These are phyloP conservation scores for Triplophysa dalaica DNA, from an alignment of 2,113 vertebrate genomes.

Conservation along the genomic window DNA sequence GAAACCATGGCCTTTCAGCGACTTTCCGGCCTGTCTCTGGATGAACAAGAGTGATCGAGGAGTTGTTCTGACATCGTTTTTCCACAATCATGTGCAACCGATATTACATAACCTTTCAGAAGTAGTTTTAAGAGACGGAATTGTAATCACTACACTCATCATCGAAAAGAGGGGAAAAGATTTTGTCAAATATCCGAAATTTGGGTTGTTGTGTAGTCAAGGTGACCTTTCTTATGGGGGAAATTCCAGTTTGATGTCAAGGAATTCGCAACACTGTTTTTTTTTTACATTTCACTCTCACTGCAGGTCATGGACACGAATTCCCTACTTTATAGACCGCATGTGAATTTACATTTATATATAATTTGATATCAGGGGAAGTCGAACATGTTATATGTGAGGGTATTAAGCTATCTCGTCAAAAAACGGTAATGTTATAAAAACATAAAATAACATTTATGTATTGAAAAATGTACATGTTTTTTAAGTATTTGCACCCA, in stretches of 20 bases:
- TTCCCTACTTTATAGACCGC: too few relatives aligned
- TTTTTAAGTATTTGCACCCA: too few relatives aligned
- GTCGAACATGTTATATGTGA: too few relatives aligned
- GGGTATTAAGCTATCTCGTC: too few relatives aligned
- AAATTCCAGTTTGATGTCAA: neutral
- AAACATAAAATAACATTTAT: too few relatives aligned
- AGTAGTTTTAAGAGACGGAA: neutral
- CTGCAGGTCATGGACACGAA: too few relatives aligned
- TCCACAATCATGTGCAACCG: neutral
- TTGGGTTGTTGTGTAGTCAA: neutral
- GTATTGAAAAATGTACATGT: too few relatives aligned
- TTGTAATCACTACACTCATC: neutral
- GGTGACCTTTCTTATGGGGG: neutral
- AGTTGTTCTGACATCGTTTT: constrained; percentile 13
- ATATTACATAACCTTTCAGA: constrained; percentile 15
- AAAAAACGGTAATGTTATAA: too few relatives aligned
- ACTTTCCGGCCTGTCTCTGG: constrained; percentile 8
- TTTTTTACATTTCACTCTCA: too few relatives aligned
- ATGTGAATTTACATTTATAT: too few relatives aligned
- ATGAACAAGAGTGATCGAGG: neutral
- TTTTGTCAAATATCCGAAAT: neutral
- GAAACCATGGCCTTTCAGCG: neutral
- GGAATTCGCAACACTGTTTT: too few relatives aligned
- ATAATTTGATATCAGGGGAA: too few relatives aligned
- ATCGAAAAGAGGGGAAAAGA: neutral